A percentile compares a stretch with the other conserved stretches of the same genome.
Evolutionary conservation across 1,140 invertebrate genomes (phyloP).

Genomic region (Drosophila sulfurigaster): DNA sequence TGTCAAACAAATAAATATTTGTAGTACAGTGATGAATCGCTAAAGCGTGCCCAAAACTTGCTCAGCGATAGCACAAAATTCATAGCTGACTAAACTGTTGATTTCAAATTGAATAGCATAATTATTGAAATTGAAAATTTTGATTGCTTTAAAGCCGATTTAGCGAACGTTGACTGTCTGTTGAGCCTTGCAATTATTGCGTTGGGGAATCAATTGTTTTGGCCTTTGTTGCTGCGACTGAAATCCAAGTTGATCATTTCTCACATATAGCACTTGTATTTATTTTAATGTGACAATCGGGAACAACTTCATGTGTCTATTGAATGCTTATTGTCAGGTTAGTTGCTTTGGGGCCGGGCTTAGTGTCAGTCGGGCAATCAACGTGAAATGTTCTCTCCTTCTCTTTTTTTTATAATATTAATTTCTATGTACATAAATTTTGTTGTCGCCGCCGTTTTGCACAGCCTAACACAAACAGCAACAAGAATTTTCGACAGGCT

Average conservation of each 20-base stretch:
- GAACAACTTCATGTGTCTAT: slow-evolving; percentile 8
- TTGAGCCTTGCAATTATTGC: not conserved
- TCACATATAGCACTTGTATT: slow-evolving; percentile 15
- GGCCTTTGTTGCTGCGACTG: slow-evolving; percentile 33
- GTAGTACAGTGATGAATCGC: slow-evolving; percentile 50
- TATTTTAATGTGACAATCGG: slow-evolving; percentile 43
- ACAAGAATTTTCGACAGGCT: slow-evolving; percentile 67
- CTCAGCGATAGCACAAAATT: not conserved
- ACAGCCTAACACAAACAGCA: slow-evolving; percentile 24
- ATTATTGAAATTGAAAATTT: too few relatives aligned
- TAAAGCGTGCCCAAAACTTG: not conserved
- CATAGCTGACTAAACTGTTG: too few relatives aligned
- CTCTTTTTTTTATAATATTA: slow-evolving; percentile 62
- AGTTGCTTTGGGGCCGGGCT: not conserved
- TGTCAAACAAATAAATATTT: slow-evolving; percentile 81
- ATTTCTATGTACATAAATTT: slow-evolving; percentile 82
- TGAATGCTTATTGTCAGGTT: slow-evolving; percentile 18
- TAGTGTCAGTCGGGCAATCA: slow-evolving; percentile 38
- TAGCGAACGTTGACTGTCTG: not conserved
- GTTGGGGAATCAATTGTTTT: slow-evolving; percentile 17
- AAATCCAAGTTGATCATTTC: slow-evolving; percentile 46
- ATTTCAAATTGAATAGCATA: too few relatives aligned
- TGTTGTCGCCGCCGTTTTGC: slow-evolving; percentile 58
- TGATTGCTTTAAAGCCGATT: not conserved
- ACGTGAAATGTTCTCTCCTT: slow-evolving; percentile 32